Evolutionary conservation across 1,140 invertebrate genomes (phyloP), one percentile per base, ranked within the genome.

Genomic region (Micrasema minimum): DNA sequence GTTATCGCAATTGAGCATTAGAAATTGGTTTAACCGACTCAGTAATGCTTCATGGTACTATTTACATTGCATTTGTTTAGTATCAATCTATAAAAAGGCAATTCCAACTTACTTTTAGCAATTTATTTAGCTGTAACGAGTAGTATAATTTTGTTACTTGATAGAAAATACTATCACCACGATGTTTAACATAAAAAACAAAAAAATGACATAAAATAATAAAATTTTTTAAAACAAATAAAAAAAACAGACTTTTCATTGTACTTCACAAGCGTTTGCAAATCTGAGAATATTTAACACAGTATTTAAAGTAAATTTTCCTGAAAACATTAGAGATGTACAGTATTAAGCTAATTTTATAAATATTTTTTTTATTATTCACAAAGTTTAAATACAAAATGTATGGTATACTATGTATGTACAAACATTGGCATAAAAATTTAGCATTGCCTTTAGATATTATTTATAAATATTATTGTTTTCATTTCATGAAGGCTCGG

Each of bases 1-100:
- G 18, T 59, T 14, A 59, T 38, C 57, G 38, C 67, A 74, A 66
- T 74, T 74, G 72, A 74, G 72, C 72, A 74, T 74, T 66, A 66
- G 38, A 57, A 74, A 65, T 66, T 64, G 35, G 61, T 72, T 57
- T 53, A 23, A 20, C 45, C 23, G 14, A 59, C 26, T 31, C 26
- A 31, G 26, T 31, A 7, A 59, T 59, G 55, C 55, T 59, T 59
- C 55, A 59, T 59, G 55, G 37, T 41, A 41, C 16, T 59, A 59
- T 31, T 66, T 71, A 67, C 31, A 59, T 43, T 71, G 64, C 57
- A 37, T 41, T 67, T 66, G n/a, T n/a, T 37, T 48, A 66, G 20
- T 50, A n/a, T 14, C 50, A 41, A 38, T 59, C 37, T 59, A 59
- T 38, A 35, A 41, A 57, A 59, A 59, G 37, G 55, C 55, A 59